A percentile compares a stretch with the other conserved stretches of the same genome.
Conservation (phyloP, 2,113 vertebrate genomes). For the Lucifuga dentata region DNA sequence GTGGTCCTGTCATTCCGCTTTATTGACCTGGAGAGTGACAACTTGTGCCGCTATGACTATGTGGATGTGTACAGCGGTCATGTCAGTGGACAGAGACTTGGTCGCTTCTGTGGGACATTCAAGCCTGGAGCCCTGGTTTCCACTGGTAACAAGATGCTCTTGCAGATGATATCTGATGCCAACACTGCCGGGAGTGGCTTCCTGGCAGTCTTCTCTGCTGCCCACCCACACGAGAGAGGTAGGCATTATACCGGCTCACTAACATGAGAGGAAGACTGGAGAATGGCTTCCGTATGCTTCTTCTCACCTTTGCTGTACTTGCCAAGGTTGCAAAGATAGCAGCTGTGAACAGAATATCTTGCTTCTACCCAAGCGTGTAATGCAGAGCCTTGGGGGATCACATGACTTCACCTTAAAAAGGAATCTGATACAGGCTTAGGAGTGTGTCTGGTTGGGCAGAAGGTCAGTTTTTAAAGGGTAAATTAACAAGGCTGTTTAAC, state of each 20-base stretch:
- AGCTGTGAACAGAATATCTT: conserved; percentile 15
- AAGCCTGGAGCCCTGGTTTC: conserved; percentile 93
- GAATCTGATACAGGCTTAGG: conserved; percentile 14
- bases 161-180: conserved; percentile 97
- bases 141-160: conserved; percentile 94
- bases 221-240: conserved; percentile 94
- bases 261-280: neutral
- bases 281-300: neutral
- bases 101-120: conserved; percentile 94
- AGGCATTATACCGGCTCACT: conserved; percentile 45
- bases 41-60: conserved; percentile 94
- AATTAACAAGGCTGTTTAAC: conserved; percentile 30
- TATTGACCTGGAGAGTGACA: conserved; percentile 95
- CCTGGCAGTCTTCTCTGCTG: conserved; percentile 92
- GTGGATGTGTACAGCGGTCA: conserved; percentile 95
- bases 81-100: conserved; percentile 88
- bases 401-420: conserved; percentile 20
- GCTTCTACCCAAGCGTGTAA: conserved; percentile 1
- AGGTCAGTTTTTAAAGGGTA: conserved; percentile 24
- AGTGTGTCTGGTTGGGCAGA: conserved; percentile 21
- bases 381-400: conserved; percentile 4
- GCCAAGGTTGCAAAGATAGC: neutral
- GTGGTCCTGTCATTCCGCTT: conserved; percentile 93
- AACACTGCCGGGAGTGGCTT: conserved; percentile 98
- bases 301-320: neutral